Percentiles rank a stretch among this genome's conserved stretches.
Evolutionary conservation across 2,888 invertebrate species (phyloP).

Genomic region (Antheraea assamensis): DNA sequence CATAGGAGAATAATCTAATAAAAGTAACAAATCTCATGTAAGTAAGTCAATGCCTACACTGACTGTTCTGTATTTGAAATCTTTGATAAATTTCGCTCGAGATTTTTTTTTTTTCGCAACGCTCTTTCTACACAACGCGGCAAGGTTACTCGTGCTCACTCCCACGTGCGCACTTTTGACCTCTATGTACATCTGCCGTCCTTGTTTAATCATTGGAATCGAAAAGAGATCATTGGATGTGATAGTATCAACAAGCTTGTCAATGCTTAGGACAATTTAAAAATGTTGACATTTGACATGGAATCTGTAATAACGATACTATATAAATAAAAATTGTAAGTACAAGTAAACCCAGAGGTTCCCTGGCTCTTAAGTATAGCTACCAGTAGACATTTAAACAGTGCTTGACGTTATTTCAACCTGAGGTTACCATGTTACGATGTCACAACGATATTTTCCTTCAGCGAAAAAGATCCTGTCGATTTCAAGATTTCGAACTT

Average conservation of each 20-base stretch:
- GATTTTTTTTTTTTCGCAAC: conserved; percentile 43
- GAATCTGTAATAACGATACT: background rate
- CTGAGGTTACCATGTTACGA: too few relatives aligned
- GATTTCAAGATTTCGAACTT: too few relatives aligned
- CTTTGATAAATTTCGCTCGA: conserved; percentile 53
- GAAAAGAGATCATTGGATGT: conserved; percentile 17
- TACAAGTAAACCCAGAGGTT: too few relatives aligned
- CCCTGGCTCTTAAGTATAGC: too few relatives aligned
- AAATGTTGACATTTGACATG: background rate
- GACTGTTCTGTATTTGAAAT: conserved; percentile 29
- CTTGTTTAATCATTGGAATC: conserved; percentile 38
- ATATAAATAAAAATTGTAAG: too few relatives aligned
- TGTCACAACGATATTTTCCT: too few relatives aligned
- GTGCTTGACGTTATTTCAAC: too few relatives aligned
- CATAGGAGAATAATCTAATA: background rate
- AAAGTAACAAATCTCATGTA: background rate
- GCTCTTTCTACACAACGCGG: conserved; percentile 17
- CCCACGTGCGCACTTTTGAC: conserved; percentile 46
- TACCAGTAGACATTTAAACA: too few relatives aligned
- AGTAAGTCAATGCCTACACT: background rate
- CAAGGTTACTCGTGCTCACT: conserved; percentile 33
- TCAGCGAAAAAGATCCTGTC: too few relatives aligned
- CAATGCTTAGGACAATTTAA: background rate
- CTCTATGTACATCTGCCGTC: conserved; percentile 37
- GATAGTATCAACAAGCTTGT: conserved; percentile 8